Percentiles rank a stretch among this genome's conserved stretches.
Evolutionary conservation across 2,888 invertebrate species (phyloP).

Genomic region (Trachelus tabidus): DNA sequence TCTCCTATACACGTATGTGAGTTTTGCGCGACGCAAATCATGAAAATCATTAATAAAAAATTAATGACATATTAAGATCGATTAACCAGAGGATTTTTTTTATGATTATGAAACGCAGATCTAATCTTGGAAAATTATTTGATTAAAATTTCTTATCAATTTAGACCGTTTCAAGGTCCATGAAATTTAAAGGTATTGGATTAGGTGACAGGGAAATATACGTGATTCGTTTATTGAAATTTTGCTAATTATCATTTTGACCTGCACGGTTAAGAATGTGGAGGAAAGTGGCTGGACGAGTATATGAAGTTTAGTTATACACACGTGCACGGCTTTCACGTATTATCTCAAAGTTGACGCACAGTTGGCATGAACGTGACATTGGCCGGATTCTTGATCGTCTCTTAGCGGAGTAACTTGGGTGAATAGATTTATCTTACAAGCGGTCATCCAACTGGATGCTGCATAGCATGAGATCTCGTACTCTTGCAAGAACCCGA

Average conservation of each 20-base stretch:
- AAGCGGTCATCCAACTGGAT: slow-evolving; percentile 57
- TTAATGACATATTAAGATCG: background rate
- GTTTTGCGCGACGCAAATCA: background rate
- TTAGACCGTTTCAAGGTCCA: background rate
- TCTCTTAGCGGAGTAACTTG: slow-evolving; percentile 18
- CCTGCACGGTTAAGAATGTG: background rate
- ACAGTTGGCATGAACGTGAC: slow-evolving; percentile 48
- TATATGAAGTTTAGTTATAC: background rate
- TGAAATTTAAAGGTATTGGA: background rate
- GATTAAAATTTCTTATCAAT: background rate
- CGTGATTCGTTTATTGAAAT: background rate
- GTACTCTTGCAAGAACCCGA: slow-evolving; percentile 45
- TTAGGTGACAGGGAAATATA: background rate
- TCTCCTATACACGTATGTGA: background rate
- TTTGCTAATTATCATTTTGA: background rate
- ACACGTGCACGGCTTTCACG: slow-evolving; percentile 27
- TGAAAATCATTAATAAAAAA: background rate
- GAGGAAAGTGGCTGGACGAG: background rate
- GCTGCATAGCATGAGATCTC: slow-evolving; percentile 19
- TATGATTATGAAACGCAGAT: no score
- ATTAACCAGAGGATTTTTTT: background rate
- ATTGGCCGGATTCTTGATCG: slow-evolving; percentile 52
- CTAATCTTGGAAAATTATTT: background rate
- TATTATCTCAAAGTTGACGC: slow-evolving; percentile 42
- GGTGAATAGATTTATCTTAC: slow-evolving; percentile 37